phyloP scores from a whole-genome alignment of 2,888 invertebrate genomes.

The Petrolisthes manimaculis region DNA sequence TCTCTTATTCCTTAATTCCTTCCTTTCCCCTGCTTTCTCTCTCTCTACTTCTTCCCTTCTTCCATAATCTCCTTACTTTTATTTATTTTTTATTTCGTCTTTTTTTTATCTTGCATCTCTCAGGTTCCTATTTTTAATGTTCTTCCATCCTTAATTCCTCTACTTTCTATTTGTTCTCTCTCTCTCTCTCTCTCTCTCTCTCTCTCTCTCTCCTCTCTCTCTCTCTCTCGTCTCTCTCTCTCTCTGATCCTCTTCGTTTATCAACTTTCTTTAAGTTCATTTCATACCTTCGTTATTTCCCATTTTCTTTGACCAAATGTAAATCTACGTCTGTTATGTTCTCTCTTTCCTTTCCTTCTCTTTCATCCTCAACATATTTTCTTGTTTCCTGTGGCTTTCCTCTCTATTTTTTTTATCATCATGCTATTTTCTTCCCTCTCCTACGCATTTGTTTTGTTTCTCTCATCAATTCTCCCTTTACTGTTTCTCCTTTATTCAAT shows the following conservation, averaged over 20 bases:
- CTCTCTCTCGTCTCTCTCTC: neutral
- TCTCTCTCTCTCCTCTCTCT: constrained; percentile 21
- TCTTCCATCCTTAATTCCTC: constrained; percentile 7
- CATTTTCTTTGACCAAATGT: neutral
- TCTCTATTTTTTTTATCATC: neutral
- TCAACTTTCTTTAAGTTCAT: neutral
- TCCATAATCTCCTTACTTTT: neutral
- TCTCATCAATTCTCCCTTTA: neutral
- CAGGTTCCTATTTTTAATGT: neutral
- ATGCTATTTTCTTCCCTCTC: neutral
- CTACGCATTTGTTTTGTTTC: neutral
- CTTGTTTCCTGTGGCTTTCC: neutral
- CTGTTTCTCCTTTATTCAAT: neutral
- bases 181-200: neutral
- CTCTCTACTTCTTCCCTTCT: constrained; percentile 2
- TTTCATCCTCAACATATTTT: neutral
- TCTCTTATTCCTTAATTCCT: neutral
- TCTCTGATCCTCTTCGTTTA: neutral
- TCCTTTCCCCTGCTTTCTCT: neutral
- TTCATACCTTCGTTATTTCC: neutral
- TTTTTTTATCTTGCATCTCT: neutral
- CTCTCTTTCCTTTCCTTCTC: neutral
- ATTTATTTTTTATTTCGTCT: neutral
- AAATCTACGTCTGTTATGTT: neutral
- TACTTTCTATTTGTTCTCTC: neutral